These are phyloP conservation scores for Fringilla coelebs DNA, from an alignment of 2,797 vertebrate genomes.

Conservation along the genomic window DNA sequence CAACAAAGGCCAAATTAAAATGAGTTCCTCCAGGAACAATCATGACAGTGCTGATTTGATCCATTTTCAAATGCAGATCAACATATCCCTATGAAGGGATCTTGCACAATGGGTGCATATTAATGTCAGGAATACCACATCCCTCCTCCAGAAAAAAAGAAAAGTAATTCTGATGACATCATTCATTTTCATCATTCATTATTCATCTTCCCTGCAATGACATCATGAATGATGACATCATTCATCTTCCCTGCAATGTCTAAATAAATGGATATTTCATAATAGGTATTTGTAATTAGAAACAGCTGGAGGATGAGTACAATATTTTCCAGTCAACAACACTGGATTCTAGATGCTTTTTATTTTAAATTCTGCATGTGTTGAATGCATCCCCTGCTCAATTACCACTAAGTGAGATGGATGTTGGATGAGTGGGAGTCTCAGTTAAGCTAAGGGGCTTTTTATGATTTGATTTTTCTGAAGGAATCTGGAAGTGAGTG, in stretches of 20 bases:
- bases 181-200: not conserved
- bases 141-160: not conserved
- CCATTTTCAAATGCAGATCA: not conserved
- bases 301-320: not conserved
- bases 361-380: not conserved
- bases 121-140: not conserved
- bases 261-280: conserved; percentile 3
- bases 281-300: not conserved
- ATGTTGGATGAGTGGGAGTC: not conserved
- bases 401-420: not conserved
- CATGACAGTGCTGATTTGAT: not conserved
- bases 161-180: not conserved
- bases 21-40: not conserved
- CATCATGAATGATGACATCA: not conserved
- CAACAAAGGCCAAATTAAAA: not conserved
- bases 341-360: not conserved
- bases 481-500: not conserved
- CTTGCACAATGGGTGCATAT: not conserved
- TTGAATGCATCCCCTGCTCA: not conserved
- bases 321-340: not conserved
- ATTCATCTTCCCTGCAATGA: not conserved
- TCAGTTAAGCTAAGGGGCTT: not conserved
- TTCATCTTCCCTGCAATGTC: not conserved
- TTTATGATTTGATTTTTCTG: not conserved
- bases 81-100: not conserved